Conservation (phyloP, 2,888 invertebrate genomes). For the Tenthredo livida region DNA sequence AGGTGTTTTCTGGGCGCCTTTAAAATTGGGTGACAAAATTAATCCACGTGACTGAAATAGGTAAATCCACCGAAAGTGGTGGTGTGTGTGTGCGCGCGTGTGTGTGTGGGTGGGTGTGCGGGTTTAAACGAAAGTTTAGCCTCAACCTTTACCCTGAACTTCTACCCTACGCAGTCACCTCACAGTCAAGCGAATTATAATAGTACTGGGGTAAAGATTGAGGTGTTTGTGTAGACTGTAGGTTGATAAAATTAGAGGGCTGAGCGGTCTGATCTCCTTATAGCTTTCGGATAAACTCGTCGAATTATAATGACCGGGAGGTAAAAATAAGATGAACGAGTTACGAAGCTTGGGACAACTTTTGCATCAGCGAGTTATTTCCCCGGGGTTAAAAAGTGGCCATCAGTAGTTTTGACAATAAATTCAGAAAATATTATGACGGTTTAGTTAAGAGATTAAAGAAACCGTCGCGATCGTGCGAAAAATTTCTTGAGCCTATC, state of each 20-base stretch:
- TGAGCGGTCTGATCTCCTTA: not conserved
- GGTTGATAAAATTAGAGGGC: constrained; percentile 35
- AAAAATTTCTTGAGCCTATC: constrained; percentile 15
- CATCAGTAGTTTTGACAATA: not conserved
- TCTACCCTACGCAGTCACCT: not conserved
- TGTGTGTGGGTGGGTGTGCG: not conserved
- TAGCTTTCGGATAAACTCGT: not conserved
- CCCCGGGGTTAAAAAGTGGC: not conserved
- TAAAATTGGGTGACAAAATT: not conserved
- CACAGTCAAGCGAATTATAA: constrained; percentile 23
- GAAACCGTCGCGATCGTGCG: not conserved
- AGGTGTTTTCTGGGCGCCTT: not conserved
- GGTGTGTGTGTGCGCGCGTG: not conserved
- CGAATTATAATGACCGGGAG: not conserved
- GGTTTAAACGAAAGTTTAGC: constrained; percentile 33
- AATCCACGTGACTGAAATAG: constrained; percentile 4
- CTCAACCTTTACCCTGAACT: constrained; percentile 25
- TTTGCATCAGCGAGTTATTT: not conserved
- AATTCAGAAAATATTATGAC: constrained; percentile 12
- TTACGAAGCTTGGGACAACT: not conserved
- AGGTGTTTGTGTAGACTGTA: constrained; percentile 8
- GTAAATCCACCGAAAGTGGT: not conserved
- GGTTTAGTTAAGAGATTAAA: constrained; percentile 18
- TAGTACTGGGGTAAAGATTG: not conserved
- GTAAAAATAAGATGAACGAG: not conserved